Conservation (phyloP, 2,888 invertebrate genomes). For the Mythimna lalbum region DNA sequence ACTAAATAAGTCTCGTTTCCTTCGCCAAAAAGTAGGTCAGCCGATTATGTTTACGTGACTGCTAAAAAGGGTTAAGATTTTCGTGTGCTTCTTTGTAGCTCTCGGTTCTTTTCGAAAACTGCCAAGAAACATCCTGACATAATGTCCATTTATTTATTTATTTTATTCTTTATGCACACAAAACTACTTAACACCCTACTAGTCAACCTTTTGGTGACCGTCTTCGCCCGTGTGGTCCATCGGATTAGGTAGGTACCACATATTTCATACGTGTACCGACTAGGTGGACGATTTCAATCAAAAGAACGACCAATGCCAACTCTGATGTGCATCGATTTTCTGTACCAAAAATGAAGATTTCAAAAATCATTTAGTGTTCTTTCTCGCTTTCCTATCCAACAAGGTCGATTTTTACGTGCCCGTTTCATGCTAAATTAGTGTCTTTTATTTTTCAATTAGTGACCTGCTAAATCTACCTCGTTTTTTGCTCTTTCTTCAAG, state of each 20-base stretch:
- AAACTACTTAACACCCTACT: no score
- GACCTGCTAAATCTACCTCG: no score
- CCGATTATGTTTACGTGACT: slow-evolving; percentile 2
- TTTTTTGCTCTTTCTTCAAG: no score
- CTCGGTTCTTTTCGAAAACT: not conserved
- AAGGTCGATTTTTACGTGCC: not conserved
- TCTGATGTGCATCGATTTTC: not conserved
- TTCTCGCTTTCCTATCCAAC: not conserved
- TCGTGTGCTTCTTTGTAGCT: not conserved
- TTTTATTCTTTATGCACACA: no score
- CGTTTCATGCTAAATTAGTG: not conserved
- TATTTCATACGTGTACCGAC: not conserved
- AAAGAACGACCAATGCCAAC: no score
- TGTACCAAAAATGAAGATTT: not conserved
- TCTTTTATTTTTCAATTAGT: not conserved
- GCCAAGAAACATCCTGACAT: not conserved
- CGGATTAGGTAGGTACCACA: not conserved
- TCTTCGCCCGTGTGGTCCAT: no score
- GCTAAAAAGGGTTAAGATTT: slow-evolving; percentile 1
- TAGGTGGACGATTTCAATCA: not conserved
- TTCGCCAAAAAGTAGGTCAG: slow-evolving; percentile 9
- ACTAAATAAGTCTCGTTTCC: slow-evolving; percentile 36
- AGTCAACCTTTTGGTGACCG: no score
- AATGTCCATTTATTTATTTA: no score
- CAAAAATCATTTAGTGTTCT: not conserved